These are phyloP conservation scores for Aythya baeri DNA, from an alignment of 2,113 vertebrate genomes.

Conservation along the genomic window DNA sequence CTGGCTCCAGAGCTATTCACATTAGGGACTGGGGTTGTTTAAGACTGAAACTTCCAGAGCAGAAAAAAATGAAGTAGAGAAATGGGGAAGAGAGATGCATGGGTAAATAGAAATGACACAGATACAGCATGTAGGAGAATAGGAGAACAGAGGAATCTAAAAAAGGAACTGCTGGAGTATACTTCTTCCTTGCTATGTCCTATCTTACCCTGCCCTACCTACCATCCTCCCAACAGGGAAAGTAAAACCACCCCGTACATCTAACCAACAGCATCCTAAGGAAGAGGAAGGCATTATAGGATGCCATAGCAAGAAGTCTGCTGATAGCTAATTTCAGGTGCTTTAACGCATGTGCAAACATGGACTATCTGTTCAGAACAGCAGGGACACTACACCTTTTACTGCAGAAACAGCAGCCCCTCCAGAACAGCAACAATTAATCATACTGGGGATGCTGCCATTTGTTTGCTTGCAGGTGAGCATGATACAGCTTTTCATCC, in stretches of 20 bases:
- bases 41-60: not conserved
- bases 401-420: not conserved
- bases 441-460: not conserved
- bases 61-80: not conserved
- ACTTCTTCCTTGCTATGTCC: not conserved
- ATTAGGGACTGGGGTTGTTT: not conserved
- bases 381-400: not conserved
- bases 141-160: slow-evolving; percentile 38
- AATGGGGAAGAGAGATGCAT: not conserved
- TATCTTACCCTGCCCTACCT: slow-evolving; percentile 50
- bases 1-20: not conserved
- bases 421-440: slow-evolving; percentile 33
- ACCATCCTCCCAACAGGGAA: not conserved
- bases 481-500: slow-evolving; percentile 38
- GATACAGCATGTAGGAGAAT: not conserved
- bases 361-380: not conserved
- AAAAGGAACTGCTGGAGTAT: slow-evolving; percentile 47
- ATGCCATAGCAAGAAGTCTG: not conserved
- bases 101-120: slow-evolving; percentile 39
- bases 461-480: slow-evolving; percentile 59
- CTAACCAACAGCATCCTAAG: not conserved
- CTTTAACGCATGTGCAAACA: not conserved
- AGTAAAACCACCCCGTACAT: not conserved
- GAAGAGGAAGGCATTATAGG: not conserved
- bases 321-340: not conserved